Conservation (phyloP, 2,888 invertebrate genomes). For the Cantharis rufa region DNA sequence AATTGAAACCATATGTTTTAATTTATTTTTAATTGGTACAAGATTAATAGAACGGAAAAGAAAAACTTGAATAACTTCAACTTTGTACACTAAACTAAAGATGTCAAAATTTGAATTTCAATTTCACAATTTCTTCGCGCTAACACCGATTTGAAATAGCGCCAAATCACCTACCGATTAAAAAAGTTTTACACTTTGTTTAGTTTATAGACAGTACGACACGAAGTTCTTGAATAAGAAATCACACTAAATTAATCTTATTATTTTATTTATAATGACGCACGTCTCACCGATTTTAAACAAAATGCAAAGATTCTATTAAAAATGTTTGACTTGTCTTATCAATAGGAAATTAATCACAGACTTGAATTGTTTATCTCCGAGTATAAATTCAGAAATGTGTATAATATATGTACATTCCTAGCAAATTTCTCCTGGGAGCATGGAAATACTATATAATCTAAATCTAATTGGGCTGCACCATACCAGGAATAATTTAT, state of each 20-base stretch:
- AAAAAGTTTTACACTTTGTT: not conserved
- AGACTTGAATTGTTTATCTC: not conserved
- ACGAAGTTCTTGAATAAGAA: not conserved
- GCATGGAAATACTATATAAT: not conserved
- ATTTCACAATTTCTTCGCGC: not conserved
- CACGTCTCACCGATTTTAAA: not conserved
- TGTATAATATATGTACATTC: not conserved
- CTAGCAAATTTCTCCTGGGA: not conserved
- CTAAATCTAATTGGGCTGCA: not conserved
- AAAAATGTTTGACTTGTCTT: not conserved
- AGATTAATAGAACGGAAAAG: not conserved
- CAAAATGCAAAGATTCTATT: not conserved
- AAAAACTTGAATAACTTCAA: not conserved
- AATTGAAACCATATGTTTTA: not conserved
- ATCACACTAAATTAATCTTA: not conserved
- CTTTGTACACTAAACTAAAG: not conserved
- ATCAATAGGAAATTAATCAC: not conserved
- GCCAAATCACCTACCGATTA: not conserved
- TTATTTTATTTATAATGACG: not conserved
- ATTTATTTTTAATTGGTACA: not conserved
- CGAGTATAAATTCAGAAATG: not conserved
- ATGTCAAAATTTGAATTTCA: not conserved
- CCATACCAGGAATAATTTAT: not conserved
- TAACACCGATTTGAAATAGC: not conserved
- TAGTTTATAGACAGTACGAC: not conserved